These are phyloP conservation scores for Latrodectus hesperus DNA, from an alignment of 2,888 invertebrate genomes.

Conservation along the genomic window DNA sequence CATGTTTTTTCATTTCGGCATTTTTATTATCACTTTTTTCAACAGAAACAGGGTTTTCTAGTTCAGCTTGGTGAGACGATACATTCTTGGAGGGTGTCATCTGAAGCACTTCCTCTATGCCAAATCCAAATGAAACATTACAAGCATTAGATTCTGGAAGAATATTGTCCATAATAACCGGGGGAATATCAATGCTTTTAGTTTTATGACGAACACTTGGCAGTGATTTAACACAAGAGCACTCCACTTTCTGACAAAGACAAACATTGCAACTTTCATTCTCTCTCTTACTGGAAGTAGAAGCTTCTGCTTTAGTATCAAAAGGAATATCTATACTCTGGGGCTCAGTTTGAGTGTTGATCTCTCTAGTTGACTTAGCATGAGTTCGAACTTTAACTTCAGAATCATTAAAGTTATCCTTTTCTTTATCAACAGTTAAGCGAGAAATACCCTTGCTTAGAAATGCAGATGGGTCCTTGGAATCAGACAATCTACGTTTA, in stretches of 20 bases:
- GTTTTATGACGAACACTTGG: background rate
- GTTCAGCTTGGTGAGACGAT: background rate
- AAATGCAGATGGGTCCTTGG: background rate
- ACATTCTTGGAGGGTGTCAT: constrained; percentile 6
- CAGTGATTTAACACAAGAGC: constrained; percentile 33
- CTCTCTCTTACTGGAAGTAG: background rate
- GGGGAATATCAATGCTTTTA: constrained; percentile 42
- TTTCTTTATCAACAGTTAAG: constrained; percentile 6
- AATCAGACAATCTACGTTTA: constrained; percentile 21
- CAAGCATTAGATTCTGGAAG: constrained; percentile 32
- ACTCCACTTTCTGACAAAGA: constrained; percentile 15
- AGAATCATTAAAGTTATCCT: background rate
- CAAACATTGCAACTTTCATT: constrained; percentile 26
- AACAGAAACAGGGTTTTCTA: background rate
- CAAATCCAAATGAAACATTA: constrained; percentile 87
- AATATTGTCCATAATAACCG: constrained; percentile 62
- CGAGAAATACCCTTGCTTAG: background rate
- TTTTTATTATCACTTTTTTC: constrained; percentile 4
- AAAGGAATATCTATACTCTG: background rate
- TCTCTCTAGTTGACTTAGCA: constrained; percentile 57
- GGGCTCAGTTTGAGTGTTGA: constrained; percentile 66
- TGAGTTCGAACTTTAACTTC: constrained; percentile 39
- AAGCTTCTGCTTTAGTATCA: background rate
- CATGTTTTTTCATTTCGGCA: constrained; percentile 5
- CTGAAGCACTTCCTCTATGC: constrained; percentile 84